Base-by-base conservation (phyloP, 1,140 invertebrate species). In the Batillaria attramentaria region DNA sequence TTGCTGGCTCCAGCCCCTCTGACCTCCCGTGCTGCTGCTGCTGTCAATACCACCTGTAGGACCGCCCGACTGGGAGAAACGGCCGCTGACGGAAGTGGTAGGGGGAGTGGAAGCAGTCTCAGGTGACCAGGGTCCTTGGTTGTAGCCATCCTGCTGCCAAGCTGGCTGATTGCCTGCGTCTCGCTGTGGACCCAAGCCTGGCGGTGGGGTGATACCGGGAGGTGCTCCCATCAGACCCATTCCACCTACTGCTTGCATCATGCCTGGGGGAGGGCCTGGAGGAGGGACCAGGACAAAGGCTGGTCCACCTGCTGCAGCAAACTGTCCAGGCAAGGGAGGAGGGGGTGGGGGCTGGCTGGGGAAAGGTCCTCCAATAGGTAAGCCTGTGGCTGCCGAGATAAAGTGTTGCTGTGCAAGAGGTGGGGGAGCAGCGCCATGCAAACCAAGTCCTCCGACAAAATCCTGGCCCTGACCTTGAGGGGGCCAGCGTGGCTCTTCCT, bases 311-410 rank as follows among this genome's bases (percentile, higher is more conserved):
- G 70, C 65, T 3, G 72, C 62, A 43, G 70, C 72, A 37, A 72
- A 24, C n/a, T 72, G 68, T 57, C 57, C 77, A 42, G 66, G 39
- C n/a, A 80, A 46, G n/a, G 81, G 70, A n/a, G 74, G 75, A 0
- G 79, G 77, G 5, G 65, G 76, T 4, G 79, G 79, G 4, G 75
- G 60, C 42, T 72, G 78, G 8, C 35, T 62, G 57, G n/a, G 72
- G 28, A 35, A 73, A 10, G 41, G 28, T 60, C n/a, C n/a, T n/a
- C n/a, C n/a, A n/a, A n/a, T n/a, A n/a, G n/a, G n/a, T n/a, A n/a
- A n/a, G 4, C 46, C 46, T 5, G 72, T 3, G 13, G 72, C 46
- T 8, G 31, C 31, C 3, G 72, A 75, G 16, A 75, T 39, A n/a
- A 75, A 28, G n/a, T 65, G 76, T 10, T 70, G 60, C 33, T 60